Conservation (phyloP, 2,797 vertebrate species). For the Oreochromis grahami region DNA sequence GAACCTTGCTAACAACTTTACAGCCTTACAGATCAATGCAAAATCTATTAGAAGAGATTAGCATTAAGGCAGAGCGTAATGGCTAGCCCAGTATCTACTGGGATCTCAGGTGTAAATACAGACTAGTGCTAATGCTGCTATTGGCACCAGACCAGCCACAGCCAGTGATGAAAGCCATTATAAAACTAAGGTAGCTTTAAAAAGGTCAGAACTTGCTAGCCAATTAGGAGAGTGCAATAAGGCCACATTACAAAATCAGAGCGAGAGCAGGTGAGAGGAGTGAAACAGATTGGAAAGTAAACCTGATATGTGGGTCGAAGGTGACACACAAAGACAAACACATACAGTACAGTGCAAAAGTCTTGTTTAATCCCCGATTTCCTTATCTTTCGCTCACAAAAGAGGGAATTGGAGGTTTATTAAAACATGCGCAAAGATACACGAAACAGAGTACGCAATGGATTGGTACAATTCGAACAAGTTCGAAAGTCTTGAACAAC, state of each 20-base stretch:
- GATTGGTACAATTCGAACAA: background rate
- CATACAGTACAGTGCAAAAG: background rate
- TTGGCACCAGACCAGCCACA: constrained; percentile 19
- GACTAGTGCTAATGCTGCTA: constrained; percentile 46
- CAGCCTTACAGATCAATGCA: constrained; percentile 61
- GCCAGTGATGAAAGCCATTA: constrained; percentile 45
- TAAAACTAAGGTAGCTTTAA: constrained; percentile 55
- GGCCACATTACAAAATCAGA: constrained; percentile 29
- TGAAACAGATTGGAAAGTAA: background rate
- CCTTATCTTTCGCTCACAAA: background rate
- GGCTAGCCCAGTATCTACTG: constrained; percentile 35
- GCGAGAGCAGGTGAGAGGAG: background rate
- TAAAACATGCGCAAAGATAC: background rate
- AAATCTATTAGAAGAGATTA: constrained; percentile 64
- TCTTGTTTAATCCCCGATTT: background rate
- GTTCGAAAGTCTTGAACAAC: background rate
- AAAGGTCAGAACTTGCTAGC: constrained; percentile 35
- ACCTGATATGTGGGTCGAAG: constrained; percentile 17
- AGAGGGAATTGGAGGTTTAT: background rate
- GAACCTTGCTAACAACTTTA: constrained; percentile 44
- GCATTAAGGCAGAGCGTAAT: constrained; percentile 50
- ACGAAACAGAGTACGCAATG: background rate
- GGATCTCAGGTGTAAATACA: constrained; percentile 63
- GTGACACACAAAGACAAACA: background rate
- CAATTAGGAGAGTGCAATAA: constrained; percentile 25